These are phyloP conservation scores for Acrobasis consociella DNA, from an alignment of 2,888 invertebrate genomes.

Conservation along the genomic window DNA sequence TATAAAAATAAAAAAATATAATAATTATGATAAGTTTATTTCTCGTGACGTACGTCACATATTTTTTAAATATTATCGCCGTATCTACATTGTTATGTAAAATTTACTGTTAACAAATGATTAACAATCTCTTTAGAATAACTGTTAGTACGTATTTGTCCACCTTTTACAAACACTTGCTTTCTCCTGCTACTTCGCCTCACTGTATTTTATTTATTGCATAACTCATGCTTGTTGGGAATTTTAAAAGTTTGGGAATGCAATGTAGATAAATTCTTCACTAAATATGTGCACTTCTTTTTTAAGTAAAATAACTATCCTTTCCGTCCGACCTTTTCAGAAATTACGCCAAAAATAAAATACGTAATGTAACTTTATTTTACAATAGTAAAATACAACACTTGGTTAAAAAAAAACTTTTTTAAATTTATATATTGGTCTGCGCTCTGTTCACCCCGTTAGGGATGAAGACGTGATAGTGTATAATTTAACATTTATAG, in stretches of 20 bases:
- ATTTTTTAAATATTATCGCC: conserved; percentile 35
- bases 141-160: not conserved
- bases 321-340: no score
- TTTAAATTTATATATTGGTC: no score
- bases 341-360: not conserved
- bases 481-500: not conserved
- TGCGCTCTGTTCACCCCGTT: no score
- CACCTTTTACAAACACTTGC: not conserved
- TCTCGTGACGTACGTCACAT: conserved; percentile 36
- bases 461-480: no score
- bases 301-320: no score
- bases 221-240: not conserved
- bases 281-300: no score
- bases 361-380: no score
- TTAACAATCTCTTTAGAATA: conserved; percentile 18
- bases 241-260: no score
- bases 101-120: conserved; percentile 19
- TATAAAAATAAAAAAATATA: conserved; percentile 58
- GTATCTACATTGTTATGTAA: conserved; percentile 30
- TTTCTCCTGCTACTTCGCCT: not conserved
- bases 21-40: conserved; percentile 57
- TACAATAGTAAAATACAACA: no score
- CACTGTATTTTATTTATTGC: not conserved
- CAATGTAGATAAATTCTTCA: not conserved
- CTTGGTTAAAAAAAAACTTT: no score